Base-by-base conservation (phyloP, 2,113 vertebrate species). In the Erythrocebus patas region DNA sequence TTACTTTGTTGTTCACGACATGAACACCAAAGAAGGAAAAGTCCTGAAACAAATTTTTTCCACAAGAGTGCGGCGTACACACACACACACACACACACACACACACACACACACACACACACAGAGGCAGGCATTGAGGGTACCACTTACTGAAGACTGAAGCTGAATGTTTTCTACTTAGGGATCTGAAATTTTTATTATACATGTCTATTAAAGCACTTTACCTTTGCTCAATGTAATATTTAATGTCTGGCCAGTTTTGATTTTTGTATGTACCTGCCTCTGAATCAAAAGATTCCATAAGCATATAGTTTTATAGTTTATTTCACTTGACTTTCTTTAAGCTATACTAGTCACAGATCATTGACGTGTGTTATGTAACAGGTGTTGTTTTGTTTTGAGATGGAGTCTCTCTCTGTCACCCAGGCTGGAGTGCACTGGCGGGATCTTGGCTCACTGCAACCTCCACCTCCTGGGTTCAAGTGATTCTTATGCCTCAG, bases 171-270 rank as follows among this genome's bases (percentile, higher is more conserved):
- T 93, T 91, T 76, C 40, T 57, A 27, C 59, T 78, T 73, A 84
- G 35, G 6, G 13, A 55, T 61, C 66, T 96, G 38, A 79, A 76
- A 61, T 81, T 81, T 84, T 89, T 92, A 38, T 50, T 45, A 32
- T 30, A 43, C 6, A 20, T 25, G 32, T 91, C 10, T 87, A 30
- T 89, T 88, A 25, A 73, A 68, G 32, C 32, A 85, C 83, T 90
- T 91, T 79, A 91, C 57, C 17, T 78, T 70, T 89, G 43, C 48
- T 80, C 88, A 93, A 68, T 75, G 30, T 66, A 91, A 35, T 38
- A 70, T 93, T 57, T 66, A 91, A 25, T 38, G 70, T 86, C 66
- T 84, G 43, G n/a, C 72, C 30, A 32, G 50, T 85, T 97, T 96
- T 78, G 6, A 76, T 95, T 57, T 84, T 91, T 52, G 64, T 40